phyloP scores from a whole-genome alignment of 2,888 invertebrate species.

The Drosophila limbata region DNA sequence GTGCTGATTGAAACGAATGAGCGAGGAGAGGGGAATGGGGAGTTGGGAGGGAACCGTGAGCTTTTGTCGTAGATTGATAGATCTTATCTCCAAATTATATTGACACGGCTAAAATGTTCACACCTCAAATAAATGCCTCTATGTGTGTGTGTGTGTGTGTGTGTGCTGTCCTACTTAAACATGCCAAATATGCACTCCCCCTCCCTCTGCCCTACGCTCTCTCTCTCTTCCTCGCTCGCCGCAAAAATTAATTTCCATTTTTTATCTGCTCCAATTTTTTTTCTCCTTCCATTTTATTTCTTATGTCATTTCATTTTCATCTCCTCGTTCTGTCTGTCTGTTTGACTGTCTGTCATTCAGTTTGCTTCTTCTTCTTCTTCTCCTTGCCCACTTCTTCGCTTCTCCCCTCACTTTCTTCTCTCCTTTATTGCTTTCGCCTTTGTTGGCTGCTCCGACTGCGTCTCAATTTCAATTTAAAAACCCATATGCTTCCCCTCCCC shows the following conservation, averaged over 20 bases:
- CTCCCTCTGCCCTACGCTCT: background rate
- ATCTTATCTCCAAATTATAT: conserved; percentile 73
- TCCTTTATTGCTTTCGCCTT: conserved; percentile 50
- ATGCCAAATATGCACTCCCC: background rate
- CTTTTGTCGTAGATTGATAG: conserved; percentile 35
- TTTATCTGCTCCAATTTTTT: conserved; percentile 49
- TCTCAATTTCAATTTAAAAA: conserved; percentile 70
- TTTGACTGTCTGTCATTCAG: conserved; percentile 42
- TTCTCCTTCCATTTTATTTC: conserved; percentile 54
- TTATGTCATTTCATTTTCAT: conserved; percentile 61
- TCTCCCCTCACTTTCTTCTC: conserved; percentile 3
- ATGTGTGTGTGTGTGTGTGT: conserved; percentile 16
- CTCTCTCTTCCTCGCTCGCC: conserved; percentile 35
- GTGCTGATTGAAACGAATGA: too few relatives aligned
- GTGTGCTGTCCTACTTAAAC: conserved; percentile 23
- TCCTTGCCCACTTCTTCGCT: background rate
- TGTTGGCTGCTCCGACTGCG: conserved; percentile 41
- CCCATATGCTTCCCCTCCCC: conserved; percentile 36
- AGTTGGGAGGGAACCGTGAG: background rate
- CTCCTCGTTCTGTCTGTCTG: conserved; percentile 27
- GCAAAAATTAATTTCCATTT: conserved; percentile 80
- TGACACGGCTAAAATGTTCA: conserved; percentile 64
- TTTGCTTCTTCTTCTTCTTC: background rate
- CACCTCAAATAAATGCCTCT: conserved; percentile 37
- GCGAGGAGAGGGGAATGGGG: background rate